Evolutionary conservation across 1,140 invertebrate species (phyloP).

Genomic region (Ips typographus): DNA sequence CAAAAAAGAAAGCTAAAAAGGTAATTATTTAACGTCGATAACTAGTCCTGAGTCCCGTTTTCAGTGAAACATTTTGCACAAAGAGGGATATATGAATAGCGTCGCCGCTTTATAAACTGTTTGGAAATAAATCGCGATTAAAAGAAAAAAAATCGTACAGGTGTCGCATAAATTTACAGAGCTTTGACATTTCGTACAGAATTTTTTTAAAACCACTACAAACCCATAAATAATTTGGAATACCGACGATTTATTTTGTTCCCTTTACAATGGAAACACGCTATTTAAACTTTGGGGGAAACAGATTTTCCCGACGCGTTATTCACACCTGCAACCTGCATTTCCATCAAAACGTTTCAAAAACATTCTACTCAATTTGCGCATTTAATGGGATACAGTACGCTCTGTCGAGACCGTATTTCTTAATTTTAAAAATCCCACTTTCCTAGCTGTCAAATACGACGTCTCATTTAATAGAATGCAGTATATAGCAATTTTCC

Average conservation of each 20-base stretch:
- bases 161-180: constrained; percentile 23
- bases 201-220: constrained; percentile 18
- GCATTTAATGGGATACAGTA: constrained; percentile 11
- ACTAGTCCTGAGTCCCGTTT: no score
- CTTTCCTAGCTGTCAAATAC: constrained; percentile 7
- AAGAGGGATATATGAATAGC: no score
- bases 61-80: no score
- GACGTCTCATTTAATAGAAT: background rate
- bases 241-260: constrained; percentile 20
- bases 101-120: background rate
- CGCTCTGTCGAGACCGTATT: background rate
- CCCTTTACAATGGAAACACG: constrained; percentile 18
- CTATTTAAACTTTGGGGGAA: constrained; percentile 25
- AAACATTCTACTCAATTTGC: constrained; percentile 15
- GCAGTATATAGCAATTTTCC: constrained; percentile 11
- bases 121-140: constrained; percentile 11
- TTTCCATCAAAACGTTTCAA: constrained; percentile 23
- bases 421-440: constrained; percentile 14
- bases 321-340: constrained; percentile 20
- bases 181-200: constrained; percentile 2
- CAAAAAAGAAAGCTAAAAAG: no score
- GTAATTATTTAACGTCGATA: no score
- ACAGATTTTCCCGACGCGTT: constrained; percentile 5
- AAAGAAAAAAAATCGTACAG: constrained; percentile 13
- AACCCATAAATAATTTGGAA: constrained; percentile 27